Conservation (phyloP, 2,113 vertebrate genomes). For the Neopipo cinnamomea region DNA sequence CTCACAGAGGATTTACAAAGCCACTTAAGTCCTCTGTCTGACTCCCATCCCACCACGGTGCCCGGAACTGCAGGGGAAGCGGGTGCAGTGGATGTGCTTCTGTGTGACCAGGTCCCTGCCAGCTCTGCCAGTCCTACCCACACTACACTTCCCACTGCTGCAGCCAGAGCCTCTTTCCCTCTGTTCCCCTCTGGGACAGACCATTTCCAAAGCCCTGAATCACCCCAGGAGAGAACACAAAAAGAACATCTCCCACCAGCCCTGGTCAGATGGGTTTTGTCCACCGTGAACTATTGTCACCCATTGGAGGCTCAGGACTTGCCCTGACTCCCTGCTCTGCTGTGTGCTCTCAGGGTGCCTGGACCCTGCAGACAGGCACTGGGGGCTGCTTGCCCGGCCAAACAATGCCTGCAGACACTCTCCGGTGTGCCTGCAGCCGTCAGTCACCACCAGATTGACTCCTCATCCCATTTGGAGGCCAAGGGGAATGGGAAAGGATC, state of each 20-base stretch:
- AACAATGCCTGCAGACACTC: rapidly evolving
- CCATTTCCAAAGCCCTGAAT: background rate
- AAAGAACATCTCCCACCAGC: background rate
- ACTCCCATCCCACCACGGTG: rapidly evolving
- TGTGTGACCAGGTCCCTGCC: background rate
- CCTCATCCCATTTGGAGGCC: background rate
- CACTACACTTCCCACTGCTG: background rate
- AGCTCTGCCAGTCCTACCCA: background rate
- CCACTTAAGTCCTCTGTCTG: background rate
- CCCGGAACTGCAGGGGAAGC: rapidly evolving
- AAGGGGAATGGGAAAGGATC: background rate
- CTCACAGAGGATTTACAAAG: background rate
- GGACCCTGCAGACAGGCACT: rapidly evolving
- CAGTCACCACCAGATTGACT: background rate
- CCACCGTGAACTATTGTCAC: background rate
- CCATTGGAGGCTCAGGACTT: background rate
- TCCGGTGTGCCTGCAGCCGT: background rate
- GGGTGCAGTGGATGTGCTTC: background rate
- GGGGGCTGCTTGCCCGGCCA: background rate
- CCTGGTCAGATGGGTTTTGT: rapidly evolving
- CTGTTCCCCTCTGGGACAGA: background rate
- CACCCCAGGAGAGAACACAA: background rate
- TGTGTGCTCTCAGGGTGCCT: rapidly evolving
- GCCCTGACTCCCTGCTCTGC: background rate
- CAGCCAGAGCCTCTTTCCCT: background rate